Evolutionary conservation across 2,888 invertebrate species (phyloP).

Genomic region (Nemurella pictetii): DNA sequence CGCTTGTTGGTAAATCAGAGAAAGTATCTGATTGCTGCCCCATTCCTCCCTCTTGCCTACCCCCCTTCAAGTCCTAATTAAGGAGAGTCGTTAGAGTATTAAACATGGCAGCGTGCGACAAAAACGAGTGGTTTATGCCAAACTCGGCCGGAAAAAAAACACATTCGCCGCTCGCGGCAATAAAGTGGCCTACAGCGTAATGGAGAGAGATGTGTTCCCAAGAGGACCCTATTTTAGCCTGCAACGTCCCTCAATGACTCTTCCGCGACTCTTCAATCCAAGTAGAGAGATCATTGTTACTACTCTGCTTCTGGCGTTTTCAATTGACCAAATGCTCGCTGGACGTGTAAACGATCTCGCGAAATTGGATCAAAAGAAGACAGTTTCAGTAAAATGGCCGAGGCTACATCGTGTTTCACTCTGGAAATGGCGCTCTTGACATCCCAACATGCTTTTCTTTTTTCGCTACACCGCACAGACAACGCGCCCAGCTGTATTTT

Average conservation of each 20-base stretch:
- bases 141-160: neutral
- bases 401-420: constrained; percentile 2
- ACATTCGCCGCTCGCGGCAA: neutral
- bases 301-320: constrained; percentile 7
- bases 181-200: neutral
- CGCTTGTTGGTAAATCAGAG: neutral
- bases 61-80: neutral
- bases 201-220: neutral
- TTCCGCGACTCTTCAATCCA: neutral
- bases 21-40: neutral
- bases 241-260: neutral
- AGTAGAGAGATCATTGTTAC: neutral
- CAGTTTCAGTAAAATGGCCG: neutral
- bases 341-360: constrained; percentile 27
- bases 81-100: neutral
- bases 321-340: constrained; percentile 24
- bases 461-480: too few relatives aligned
- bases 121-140: neutral
- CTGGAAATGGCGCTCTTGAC: neutral
- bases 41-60: too few relatives aligned
- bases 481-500: too few relatives aligned
- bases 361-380: constrained; percentile 17
- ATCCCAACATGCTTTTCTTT: neutral
- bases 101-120: neutral
- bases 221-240: neutral